Evolutionary conservation across 2,113 vertebrate species (phyloP).

Genomic region (Rhinichthys klamathensis): DNA sequence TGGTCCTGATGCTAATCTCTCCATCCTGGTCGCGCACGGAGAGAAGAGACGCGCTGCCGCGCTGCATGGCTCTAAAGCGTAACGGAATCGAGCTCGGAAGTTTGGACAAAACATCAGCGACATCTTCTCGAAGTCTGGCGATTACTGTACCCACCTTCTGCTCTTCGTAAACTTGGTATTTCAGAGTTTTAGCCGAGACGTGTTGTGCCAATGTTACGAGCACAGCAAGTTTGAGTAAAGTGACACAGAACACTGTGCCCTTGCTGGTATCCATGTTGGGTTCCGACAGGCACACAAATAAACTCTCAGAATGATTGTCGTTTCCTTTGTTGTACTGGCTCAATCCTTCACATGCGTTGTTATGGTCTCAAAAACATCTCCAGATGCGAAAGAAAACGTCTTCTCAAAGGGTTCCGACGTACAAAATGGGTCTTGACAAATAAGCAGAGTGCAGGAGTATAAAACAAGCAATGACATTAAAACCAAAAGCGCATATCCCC

Average conservation of each 20-base stretch:
- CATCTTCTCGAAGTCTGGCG: conserved; percentile 88
- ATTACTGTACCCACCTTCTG: conserved; percentile 91
- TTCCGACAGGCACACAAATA: conserved; percentile 22
- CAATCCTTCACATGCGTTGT: conserved; percentile 24
- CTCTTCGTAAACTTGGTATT: conserved; percentile 94
- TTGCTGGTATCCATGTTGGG: conserved; percentile 47
- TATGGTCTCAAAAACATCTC: conserved; percentile 34
- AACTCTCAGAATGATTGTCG: conserved; percentile 35
- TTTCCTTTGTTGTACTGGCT: conserved; percentile 20
- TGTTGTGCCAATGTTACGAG: conserved; percentile 69
- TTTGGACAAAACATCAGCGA: conserved; percentile 86
- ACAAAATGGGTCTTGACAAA: neutral
- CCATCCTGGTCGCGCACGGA: conserved; percentile 90
- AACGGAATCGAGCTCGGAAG: conserved; percentile 85
- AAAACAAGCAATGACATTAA: neutral
- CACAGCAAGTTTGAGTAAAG: conserved; percentile 67
- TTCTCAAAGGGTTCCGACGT: neutral
- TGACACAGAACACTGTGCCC: conserved; percentile 55
- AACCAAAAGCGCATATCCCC: neutral
- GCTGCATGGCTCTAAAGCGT: conserved; percentile 92
- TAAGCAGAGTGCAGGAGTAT: neutral
- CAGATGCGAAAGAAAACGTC: conserved; percentile 56
- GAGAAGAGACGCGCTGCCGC: conserved; percentile 84
- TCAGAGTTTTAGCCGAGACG: conserved; percentile 83
- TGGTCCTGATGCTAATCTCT: conserved; percentile 90